Conservation (phyloP, 2,113 vertebrate genomes). For the pig (Sus scrofa) region T2T-Sscrofa CM000819.6:24810501-24811000, state of each 20-base stretch:
- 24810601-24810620: background rate
- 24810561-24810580: background rate
- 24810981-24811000: slow-evolving; percentile 51
- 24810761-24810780: slow-evolving; percentile 1
- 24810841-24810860: background rate
- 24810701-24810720: background rate
- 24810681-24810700: background rate
- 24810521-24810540: background rate
- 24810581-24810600: background rate
- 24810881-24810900: slow-evolving; percentile 52
- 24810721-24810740: background rate
- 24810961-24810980: background rate
- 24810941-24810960: slow-evolving; percentile 50
- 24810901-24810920: background rate
- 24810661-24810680: background rate
- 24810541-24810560: background rate
- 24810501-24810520: background rate
- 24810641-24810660: background rate
- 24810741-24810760: background rate
- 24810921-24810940: slow-evolving; percentile 38
- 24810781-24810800: background rate
- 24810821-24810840: background rate
- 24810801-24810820: background rate
- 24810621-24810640: background rate
- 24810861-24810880: slow-evolving; percentile 32